These are phyloP conservation scores for Remorina albescens DNA, from an alignment of 2,797 vertebrate species.

Conservation along the genomic window DNA sequence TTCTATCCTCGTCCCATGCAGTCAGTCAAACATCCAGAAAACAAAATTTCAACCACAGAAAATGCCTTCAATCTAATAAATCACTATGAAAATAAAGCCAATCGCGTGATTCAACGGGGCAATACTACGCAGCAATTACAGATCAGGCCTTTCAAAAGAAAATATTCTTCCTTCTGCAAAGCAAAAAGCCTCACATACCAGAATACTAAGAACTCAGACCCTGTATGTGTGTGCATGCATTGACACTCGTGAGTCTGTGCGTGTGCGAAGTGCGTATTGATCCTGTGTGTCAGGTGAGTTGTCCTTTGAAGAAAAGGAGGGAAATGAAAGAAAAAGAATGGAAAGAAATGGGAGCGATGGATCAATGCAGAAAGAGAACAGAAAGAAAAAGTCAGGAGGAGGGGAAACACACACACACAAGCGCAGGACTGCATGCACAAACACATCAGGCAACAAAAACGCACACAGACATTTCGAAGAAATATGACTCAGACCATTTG, in stretches of 20 bases:
- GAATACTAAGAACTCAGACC: constrained; percentile 50
- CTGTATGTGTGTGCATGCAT: constrained; percentile 1
- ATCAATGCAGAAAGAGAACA: constrained; percentile 57
- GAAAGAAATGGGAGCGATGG: constrained; percentile 30
- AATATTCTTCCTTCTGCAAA: constrained; percentile 47
- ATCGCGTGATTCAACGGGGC: constrained; percentile 52
- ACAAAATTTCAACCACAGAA: constrained; percentile 53
- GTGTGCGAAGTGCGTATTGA: constrained; percentile 55
- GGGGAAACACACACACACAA: constrained; percentile 12
- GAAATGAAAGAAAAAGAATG: constrained; percentile 65
- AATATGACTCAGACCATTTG: constrained; percentile 79
- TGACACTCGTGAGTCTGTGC: background rate
- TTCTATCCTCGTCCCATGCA: constrained; percentile 44
- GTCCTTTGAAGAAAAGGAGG: constrained; percentile 66
- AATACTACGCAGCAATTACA: constrained; percentile 58
- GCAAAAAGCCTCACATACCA: constrained; percentile 32
- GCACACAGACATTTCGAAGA: constrained; percentile 70
- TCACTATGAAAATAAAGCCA: constrained; percentile 64
- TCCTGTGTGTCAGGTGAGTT: constrained; percentile 55
- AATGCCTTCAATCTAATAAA: constrained; percentile 60
- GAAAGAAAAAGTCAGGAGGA: constrained; percentile 43
- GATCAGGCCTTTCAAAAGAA: constrained; percentile 64
- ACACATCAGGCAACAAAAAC: constrained; percentile 34
- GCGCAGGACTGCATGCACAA: constrained; percentile 36
- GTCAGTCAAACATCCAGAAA: constrained; percentile 60